These are phyloP conservation scores for Anguilla marmorata DNA, from an alignment of 2,797 vertebrate genomes.

Conservation along the genomic window DNA sequence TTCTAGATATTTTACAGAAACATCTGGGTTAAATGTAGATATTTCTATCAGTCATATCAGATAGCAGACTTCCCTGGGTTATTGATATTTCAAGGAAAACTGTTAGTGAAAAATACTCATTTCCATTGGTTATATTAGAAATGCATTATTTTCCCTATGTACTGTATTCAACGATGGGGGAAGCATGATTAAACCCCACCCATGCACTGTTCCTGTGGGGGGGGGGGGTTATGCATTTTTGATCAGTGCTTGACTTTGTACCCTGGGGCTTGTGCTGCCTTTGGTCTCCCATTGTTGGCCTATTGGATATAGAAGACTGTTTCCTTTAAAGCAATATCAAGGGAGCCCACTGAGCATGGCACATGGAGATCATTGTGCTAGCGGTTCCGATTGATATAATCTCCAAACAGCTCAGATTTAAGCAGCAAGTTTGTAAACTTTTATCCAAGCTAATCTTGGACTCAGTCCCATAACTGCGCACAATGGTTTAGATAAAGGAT, in stretches of 20 bases:
- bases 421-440: background rate
- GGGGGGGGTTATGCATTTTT: background rate
- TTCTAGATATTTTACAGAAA: background rate
- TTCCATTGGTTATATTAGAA: background rate
- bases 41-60: no score
- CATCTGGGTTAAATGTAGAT: background rate
- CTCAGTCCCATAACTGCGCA: background rate
- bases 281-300: conserved; percentile 9
- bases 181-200: background rate
- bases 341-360: background rate
- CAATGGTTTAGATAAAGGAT: background rate
- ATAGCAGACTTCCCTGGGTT: background rate
- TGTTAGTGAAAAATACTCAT: background rate
- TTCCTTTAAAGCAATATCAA: conserved; percentile 31
- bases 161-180: background rate
- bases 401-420: background rate
- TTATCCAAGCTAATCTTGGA: background rate
- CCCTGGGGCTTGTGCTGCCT: background rate
- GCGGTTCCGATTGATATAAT: background rate
- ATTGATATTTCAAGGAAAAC: background rate
- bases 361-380: background rate
- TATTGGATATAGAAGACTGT: background rate
- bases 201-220: background rate
- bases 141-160: background rate
- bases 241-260: conserved; percentile 16